phyloP scores from a whole-genome alignment of 2,888 invertebrate genomes.

The Alsophila aescularia region DNA sequence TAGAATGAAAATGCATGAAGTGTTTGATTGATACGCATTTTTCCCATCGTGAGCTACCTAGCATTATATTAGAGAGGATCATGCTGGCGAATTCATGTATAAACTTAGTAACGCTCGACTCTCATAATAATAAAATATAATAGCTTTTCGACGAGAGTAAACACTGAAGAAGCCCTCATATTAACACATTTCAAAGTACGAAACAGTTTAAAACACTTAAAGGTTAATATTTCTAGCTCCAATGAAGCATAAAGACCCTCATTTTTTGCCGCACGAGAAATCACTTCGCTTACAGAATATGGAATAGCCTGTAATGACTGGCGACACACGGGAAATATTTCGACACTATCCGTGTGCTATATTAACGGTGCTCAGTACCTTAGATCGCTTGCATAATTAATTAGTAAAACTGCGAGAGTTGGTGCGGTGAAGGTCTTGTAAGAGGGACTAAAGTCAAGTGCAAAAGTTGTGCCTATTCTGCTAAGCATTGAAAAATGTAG shows the following conservation, averaged over 20 bases:
- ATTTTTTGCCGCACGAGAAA: slow-evolving; percentile 25
- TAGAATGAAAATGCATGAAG: slow-evolving; percentile 5
- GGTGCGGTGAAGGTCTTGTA: no score
- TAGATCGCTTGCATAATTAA: neutral
- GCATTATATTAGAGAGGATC: no score
- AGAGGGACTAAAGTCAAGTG: no score
- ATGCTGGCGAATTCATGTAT: no score
- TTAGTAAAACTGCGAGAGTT: no score
- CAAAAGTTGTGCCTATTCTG: no score
- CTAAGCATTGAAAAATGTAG: no score
- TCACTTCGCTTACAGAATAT: slow-evolving; percentile 27
- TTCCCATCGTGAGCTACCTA: slow-evolving; percentile 6
- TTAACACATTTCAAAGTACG: neutral
- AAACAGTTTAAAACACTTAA: neutral
- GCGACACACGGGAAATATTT: slow-evolving; percentile 35
- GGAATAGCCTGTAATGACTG: slow-evolving; percentile 22
- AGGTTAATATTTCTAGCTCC: slow-evolving; percentile 8
- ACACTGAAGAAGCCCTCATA: no score
- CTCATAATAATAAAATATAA: no score
- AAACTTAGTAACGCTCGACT: no score
- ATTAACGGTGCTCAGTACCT: slow-evolving; percentile 2
- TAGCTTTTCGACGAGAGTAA: no score
- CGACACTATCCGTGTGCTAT: slow-evolving; percentile 19
- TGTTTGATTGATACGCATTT: slow-evolving; percentile 11
- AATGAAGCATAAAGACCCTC: slow-evolving; percentile 26